phyloP scores from a whole-genome alignment of 2,797 vertebrate genomes.

The Gobionotothen gibberifrons region DNA sequence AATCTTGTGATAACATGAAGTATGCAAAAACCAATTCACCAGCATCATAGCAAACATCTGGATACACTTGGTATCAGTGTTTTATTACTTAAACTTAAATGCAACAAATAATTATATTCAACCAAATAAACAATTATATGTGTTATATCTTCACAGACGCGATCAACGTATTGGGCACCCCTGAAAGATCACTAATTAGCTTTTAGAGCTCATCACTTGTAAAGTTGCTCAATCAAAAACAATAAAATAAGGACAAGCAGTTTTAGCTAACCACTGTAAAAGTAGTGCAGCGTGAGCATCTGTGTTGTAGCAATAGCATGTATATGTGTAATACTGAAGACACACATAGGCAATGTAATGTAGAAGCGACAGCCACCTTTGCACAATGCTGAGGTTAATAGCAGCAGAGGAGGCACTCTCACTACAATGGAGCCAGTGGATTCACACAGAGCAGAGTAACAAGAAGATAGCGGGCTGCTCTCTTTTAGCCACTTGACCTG shows the following conservation, averaged over 20 bases:
- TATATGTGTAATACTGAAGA: slow-evolving; percentile 10
- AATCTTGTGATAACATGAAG: too few relatives aligned
- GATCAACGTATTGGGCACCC: too few relatives aligned
- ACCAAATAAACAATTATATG: background rate
- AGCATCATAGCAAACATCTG: too few relatives aligned
- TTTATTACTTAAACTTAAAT: background rate
- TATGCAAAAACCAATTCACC: too few relatives aligned
- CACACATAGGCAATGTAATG: background rate
- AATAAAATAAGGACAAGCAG: background rate
- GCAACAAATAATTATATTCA: background rate
- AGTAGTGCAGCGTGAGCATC: background rate
- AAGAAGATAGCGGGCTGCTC: slow-evolving; percentile 24
- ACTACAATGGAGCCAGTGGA: background rate
- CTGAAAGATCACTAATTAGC: background rate
- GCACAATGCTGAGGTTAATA: slow-evolving; percentile 2
- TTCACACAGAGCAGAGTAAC: slow-evolving; percentile 22
- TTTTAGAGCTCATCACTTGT: background rate
- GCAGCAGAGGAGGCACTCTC: slow-evolving; percentile 3
- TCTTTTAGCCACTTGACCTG: slow-evolving; percentile 42
- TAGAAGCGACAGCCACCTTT: slow-evolving; percentile 1
- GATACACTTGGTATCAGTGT: background rate
- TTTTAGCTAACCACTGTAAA: background rate
- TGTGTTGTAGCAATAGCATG: background rate
- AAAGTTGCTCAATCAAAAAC: background rate
- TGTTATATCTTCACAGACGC: background rate